Base-by-base conservation (phyloP, 2,888 invertebrate genomes). In the Watsonalla cultraria region DNA sequence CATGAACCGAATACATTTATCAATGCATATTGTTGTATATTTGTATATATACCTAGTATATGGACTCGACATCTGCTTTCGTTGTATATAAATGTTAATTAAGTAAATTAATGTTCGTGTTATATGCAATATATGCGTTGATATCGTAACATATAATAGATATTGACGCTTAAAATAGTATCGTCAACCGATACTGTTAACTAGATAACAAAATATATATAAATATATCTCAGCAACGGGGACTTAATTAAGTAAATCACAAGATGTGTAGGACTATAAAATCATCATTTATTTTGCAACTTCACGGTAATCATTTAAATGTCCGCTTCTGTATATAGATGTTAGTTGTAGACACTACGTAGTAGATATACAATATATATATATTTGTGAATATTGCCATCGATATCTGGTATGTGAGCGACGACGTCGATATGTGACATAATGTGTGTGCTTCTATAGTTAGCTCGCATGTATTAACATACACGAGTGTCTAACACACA, bases 361-460 rank as follows among this genome's bases (percentile, higher is more conserved):
- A 62, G 64, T 70, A 67, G 66, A 53, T 14, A 42, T 42, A 42
- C 42, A 39, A 48, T n/a, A 48, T 13, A 48, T 48, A 48, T 35
- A 35, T 48, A 7, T 61, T 61, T 66, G 66, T 68, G 58, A 58
- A 65, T 58, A 67, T 65, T 58, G 71, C 61, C 65, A 61, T 65
- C 69, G 59, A 69, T 64, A 82, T 88, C 90, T 89, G 90, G 90
- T 90, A 90, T 90, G 90, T 90, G 90, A 90, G 90, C 90, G 69
- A 85, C 82, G 74, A 75, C 81, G 82, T 78, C 74, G 75, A 72
- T 74, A 71, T 68, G 63, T 65, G 66, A 66, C 63, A 62, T 52
- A 62, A 49, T 82, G 76, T 83, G 80, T 89, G 89, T 87, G 88
- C 87, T 88, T 88, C 68, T 74, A 62, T 85, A 83, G 86, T 72